phyloP scores from a whole-genome alignment of 1,140 invertebrate species.

The Steinernema feltiae region DNA sequence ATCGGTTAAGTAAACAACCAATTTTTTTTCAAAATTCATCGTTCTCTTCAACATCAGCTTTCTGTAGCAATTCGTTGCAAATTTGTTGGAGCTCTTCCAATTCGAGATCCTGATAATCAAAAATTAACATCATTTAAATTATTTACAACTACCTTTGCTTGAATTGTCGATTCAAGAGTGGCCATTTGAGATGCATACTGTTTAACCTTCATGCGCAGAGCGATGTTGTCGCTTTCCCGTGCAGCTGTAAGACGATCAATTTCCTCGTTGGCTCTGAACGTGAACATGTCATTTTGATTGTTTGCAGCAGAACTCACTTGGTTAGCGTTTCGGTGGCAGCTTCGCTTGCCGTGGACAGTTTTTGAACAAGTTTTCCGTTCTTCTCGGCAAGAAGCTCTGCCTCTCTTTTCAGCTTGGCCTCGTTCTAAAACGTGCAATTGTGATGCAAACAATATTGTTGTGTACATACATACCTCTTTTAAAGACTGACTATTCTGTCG shows the following conservation, averaged over 20 bases:
- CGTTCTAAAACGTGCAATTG: background rate
- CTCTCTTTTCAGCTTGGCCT: background rate
- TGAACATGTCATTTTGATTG: background rate
- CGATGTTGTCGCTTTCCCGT: background rate
- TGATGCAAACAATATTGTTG: background rate
- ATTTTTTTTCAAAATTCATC: background rate
- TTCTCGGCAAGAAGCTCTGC: background rate
- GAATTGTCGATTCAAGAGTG: background rate
- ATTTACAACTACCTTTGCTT: background rate
- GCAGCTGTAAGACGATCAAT: background rate
- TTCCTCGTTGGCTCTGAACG: background rate
- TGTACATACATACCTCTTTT: background rate
- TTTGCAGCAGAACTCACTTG: background rate
- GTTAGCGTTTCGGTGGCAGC: background rate
- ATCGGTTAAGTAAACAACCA: background rate
- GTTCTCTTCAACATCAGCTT: background rate
- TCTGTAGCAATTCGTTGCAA: background rate
- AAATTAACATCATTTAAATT: background rate
- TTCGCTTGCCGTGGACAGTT: background rate
- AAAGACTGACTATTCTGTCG: background rate
- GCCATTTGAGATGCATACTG: background rate
- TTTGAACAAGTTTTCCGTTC: background rate
- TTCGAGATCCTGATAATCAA: background rate
- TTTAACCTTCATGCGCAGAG: background rate
- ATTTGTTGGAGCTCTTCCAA: background rate